Base-by-base conservation (phyloP, 2,113 vertebrate species). In the Leptodactylus fuscus region DNA sequence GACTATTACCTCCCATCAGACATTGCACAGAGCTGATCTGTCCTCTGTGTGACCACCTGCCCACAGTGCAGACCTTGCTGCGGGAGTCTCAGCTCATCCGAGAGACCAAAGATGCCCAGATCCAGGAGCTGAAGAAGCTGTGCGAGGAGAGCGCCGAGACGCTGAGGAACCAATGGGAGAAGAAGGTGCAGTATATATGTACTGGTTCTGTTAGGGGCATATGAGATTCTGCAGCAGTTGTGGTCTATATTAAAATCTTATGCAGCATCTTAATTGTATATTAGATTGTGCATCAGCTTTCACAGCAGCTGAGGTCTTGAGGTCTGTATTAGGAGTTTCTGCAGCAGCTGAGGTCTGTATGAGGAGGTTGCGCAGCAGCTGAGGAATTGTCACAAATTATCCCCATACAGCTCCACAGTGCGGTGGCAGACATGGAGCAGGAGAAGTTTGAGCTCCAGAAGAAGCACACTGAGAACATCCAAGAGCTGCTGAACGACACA, bases 161-260 rank as follows among this genome's bases (percentile, higher is more conserved):
- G 87, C 87, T 98, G 89, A 97, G 94, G 91, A 97, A 97, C 0
- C 96, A 97, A 75, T 98, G 96, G 95, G 97, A 98, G 91, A 98
- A 96, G 90, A 98, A 95, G 96, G 97, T 98, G 94, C 88, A 3
- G 41, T 41, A n/a, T n/a, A n/a, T 41, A 5, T 41, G 41, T 9
- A 41, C 5, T 9, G 9, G 41, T 9, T 41, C 5, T 6, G 41
- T n/a, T 5, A 41, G 41, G 5, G 41, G 5, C 5, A 16, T 20
- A 12, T 32, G 34, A 49, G 22, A n/a, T 58, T n/a, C 55, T 58
- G 55, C 55, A 53, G 20, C 51, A 22, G 51, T 4, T 53, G 51
- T 5, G 51, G 46, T 48, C 9, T 53, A 22, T 55, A 18, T 51
- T 16, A n/a, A 1, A 22, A 55, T 3, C 16, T 18, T 18, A 1